Evolutionary conservation across 2,113 vertebrate species (phyloP).

Genomic region (Cynocephalus volans): DNA sequence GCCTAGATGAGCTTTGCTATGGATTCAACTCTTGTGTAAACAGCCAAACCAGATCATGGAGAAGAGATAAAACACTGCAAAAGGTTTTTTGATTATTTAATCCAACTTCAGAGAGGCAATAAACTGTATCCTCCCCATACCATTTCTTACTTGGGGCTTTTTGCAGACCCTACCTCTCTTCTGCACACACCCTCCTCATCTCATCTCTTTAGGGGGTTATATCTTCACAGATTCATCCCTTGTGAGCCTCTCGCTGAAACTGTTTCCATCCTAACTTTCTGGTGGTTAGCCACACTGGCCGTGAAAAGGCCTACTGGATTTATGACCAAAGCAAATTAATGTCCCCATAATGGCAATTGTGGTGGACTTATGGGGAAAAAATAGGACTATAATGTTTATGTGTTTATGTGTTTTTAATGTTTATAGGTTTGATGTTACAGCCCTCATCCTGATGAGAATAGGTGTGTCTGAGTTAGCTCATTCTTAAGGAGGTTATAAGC

Average conservation of each 20-base stretch:
- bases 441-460: slow-evolving; percentile 68
- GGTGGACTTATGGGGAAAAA: slow-evolving; percentile 42
- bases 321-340: slow-evolving; percentile 75
- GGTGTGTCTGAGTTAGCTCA: slow-evolving; percentile 81
- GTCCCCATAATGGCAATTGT: slow-evolving; percentile 73
- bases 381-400: slow-evolving; percentile 67
- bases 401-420: slow-evolving; percentile 81
- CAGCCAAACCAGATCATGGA: background rate
- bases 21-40: background rate
- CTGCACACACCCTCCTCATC: background rate
- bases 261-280: slow-evolving; percentile 74
- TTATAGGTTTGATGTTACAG: slow-evolving; percentile 65
- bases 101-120: background rate
- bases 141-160: background rate
- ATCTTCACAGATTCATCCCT: background rate
- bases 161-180: background rate
- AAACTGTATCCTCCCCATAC: background rate
- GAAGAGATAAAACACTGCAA: background rate
- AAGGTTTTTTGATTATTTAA: background rate
- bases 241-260: background rate
- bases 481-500: slow-evolving; percentile 71
- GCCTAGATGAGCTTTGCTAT: background rate
- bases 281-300: slow-evolving; percentile 76
- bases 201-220: background rate
- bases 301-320: slow-evolving; percentile 60